A percentile compares a stretch with the other conserved stretches of the same genome.
Evolutionary conservation across 1,140 invertebrate species (phyloP).

Genomic region (Drosophila auraria): DNA sequence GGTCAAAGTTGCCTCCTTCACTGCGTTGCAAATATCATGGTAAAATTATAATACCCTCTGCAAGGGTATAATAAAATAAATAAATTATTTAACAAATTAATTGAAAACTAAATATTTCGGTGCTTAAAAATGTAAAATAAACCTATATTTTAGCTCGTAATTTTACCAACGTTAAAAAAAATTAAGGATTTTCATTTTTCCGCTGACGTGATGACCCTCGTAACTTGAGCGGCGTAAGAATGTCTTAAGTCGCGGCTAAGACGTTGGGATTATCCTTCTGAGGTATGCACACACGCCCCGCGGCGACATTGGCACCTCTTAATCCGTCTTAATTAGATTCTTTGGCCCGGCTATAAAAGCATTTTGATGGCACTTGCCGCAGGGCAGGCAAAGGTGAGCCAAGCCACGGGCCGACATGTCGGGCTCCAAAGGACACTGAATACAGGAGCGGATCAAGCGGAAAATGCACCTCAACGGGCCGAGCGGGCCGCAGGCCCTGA

Average conservation of each 20-base stretch:
- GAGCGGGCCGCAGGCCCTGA: constrained; percentile 51
- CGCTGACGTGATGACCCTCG: constrained; percentile 20
- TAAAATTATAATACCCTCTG: no score
- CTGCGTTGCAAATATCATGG: no score
- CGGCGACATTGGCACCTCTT: constrained; percentile 27
- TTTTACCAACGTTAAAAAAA: no score
- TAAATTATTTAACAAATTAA: no score
- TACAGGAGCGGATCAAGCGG: background rate
- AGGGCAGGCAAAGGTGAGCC: constrained; percentile 57
- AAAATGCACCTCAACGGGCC: constrained; percentile 64
- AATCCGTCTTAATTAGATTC: constrained; percentile 74
- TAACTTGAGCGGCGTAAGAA: constrained; percentile 52
- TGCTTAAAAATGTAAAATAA: no score
- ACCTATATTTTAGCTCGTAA: no score
- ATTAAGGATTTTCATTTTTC: no score
- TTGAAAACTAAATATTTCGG: no score
- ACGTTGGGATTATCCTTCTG: constrained; percentile 46
- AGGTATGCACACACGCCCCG: constrained; percentile 35
- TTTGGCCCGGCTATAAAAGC: constrained; percentile 65
- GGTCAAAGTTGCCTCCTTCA: no score
- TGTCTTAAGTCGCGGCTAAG: constrained; percentile 66
- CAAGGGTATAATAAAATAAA: no score
- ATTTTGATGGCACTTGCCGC: constrained; percentile 19
- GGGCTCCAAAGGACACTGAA: background rate
- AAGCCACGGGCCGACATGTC: constrained; percentile 46